Percentiles rank a stretch among this genome's conserved stretches.
These are phyloP conservation scores for Catagonus wagneri DNA, from an alignment of 2,113 vertebrate genomes.

Conservation along the genomic window DNA sequence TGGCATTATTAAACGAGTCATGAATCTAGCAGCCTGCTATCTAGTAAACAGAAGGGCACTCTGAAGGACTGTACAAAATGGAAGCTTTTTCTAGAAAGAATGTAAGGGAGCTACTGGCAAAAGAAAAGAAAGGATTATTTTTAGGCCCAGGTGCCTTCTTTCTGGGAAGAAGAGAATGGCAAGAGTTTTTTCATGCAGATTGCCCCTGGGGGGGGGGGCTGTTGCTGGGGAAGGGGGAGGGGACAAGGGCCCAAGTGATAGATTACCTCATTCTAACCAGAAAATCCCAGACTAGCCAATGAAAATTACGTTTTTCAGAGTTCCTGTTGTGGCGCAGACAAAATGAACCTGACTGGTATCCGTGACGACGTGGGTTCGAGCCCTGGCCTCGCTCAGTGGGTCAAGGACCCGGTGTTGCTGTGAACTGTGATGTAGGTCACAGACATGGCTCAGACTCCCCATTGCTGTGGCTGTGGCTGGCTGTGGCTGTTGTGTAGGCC, in stretches of 20 bases:
- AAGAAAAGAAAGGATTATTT: not conserved
- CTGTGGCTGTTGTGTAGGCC: too few species aligned
- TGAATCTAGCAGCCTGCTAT: not conserved
- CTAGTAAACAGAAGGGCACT: not conserved
- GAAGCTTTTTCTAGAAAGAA: not conserved
- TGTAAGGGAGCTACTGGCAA: not conserved
- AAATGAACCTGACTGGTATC: too few species aligned
- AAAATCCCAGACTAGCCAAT: not conserved
- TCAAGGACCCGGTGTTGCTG: too few species aligned
- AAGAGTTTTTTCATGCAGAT: not conserved
- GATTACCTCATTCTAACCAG: not conserved
- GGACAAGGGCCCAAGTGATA: not conserved
- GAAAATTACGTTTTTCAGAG: not conserved
- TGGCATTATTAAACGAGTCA: not conserved
- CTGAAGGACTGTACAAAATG: not conserved
- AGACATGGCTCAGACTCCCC: too few species aligned
- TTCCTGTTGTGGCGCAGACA: too few species aligned
- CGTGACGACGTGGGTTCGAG: too few species aligned
- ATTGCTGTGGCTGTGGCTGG: too few species aligned
- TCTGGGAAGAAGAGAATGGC: not conserved
- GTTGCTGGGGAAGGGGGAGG: not conserved
- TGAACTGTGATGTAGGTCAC: too few species aligned
- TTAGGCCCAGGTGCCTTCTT: not conserved
- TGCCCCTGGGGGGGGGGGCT: not conserved
- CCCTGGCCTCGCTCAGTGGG: too few species aligned